These are phyloP conservation scores for Drosophila yooni DNA, from an alignment of 2,888 invertebrate species.

Conservation along the genomic window DNA sequence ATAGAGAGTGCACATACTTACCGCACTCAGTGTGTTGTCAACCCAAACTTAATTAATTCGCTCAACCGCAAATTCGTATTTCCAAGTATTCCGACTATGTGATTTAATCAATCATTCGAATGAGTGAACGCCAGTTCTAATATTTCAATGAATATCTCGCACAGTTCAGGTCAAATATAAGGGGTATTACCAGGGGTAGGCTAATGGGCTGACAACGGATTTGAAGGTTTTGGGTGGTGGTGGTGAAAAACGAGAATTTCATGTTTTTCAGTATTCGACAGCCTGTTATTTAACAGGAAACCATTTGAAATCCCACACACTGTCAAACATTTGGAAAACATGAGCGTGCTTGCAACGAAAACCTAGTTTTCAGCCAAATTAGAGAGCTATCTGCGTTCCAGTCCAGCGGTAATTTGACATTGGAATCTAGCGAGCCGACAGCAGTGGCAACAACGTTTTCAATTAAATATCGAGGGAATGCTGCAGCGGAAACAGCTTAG, in stretches of 20 bases:
- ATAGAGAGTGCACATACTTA: not conserved
- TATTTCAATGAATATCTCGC: not conserved
- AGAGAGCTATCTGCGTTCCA: slow-evolving; percentile 8
- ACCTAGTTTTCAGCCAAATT: slow-evolving; percentile 26
- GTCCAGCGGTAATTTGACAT: slow-evolving; percentile 7
- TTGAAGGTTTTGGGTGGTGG: not conserved
- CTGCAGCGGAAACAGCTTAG: slow-evolving; percentile 39
- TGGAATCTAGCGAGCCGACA: not conserved
- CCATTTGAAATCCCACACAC: slow-evolving; percentile 18
- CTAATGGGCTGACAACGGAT: not conserved
- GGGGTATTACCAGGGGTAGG: not conserved
- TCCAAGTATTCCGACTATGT: slow-evolving; percentile 20
- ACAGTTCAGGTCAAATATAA: not conserved
- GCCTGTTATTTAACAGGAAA: slow-evolving; percentile 9
- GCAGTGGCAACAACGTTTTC: slow-evolving; percentile 20
- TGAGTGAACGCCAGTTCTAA: not conserved
- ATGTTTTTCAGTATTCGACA: slow-evolving; percentile 28
- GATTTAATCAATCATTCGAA: slow-evolving; percentile 5
- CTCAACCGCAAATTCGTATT: slow-evolving; percentile 26
- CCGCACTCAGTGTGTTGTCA: slow-evolving; percentile 9
- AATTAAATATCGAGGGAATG: slow-evolving; percentile 32
- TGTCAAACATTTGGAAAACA: not conserved
- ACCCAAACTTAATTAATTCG: slow-evolving; percentile 44
- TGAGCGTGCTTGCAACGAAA: not conserved
- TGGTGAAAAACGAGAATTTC: slow-evolving; percentile 39